Evolutionary conservation across 2,888 invertebrate genomes (phyloP), one percentile per base, ranked within the genome.

Genomic region (Ichneumon xanthorius): DNA sequence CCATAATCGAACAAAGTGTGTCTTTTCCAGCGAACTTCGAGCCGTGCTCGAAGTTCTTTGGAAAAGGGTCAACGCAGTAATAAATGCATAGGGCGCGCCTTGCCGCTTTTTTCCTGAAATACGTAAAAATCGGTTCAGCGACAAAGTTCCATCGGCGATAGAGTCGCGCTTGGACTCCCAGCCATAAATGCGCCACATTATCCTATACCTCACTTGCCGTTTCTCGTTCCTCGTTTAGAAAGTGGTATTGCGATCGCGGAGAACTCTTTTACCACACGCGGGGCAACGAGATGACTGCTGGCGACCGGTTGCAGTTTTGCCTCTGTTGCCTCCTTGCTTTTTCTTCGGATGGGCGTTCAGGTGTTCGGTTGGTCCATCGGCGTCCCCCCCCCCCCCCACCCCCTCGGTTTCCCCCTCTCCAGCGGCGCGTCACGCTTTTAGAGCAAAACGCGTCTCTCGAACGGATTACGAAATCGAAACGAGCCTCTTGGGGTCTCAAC

Each of bases 391-490:
- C 40, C 37, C 37, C 40, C 4, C 14, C 45, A 1, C 45, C 3
- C 53, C 3, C 6, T 55, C 7, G 0, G 4, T 14, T 58, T 33
- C 16, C n/a, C 33, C 63, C 63, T 5, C 63, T 33, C 63, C 22
- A 11, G 58, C 22, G 26, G 2, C 22, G 22, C 65, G 55, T 40
- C 67, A 40, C 76, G 65, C 67, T 84, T 84, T 77, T 77, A 61
- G 65, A 68, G 71, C 65, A 63, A 73, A 19, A 22, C 37, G 48
- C 33, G 11, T 40, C 55, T 73, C 75, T 86, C 76, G 77, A 33
- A 73, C 65, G 67, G 76, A 83, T 86, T 82, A 86, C 80, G 80
- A 86, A 83, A 86, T 80, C 77, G 78, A 70, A 84, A 53, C 61
- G 65, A 61, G 73, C 14, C 33, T 30, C 80, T 77, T 68, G 37